A percentile compares a stretch with the other conserved stretches of the same genome.
phyloP scores from a whole-genome alignment of 2,888 invertebrate species.

The Omphaloscelis lunosa region DNA sequence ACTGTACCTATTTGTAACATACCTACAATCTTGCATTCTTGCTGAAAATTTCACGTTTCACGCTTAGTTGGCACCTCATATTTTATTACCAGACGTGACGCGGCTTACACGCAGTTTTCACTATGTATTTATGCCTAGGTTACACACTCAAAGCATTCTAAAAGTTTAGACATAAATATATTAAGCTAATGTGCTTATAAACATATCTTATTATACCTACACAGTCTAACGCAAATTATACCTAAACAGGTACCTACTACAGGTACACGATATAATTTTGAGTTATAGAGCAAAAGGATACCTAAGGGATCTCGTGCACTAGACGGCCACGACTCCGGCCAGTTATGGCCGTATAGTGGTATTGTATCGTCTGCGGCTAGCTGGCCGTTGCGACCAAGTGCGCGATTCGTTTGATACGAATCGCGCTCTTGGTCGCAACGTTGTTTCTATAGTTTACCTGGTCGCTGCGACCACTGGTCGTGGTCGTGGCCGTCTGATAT shows the following conservation, averaged over 20 bases:
- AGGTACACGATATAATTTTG: background rate
- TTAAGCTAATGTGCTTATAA: background rate
- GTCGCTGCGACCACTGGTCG: too few species aligned
- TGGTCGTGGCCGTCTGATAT: too few species aligned
- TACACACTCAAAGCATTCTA: background rate
- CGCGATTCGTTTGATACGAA: too few species aligned
- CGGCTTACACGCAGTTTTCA: constrained; percentile 12
- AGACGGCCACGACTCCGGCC: too few species aligned
- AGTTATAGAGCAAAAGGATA: too few species aligned
- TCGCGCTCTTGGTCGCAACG: too few species aligned
- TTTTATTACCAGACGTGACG: background rate
- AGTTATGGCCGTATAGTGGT: too few species aligned
- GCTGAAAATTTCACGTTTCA: constrained; percentile 2
- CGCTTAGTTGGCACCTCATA: background rate
- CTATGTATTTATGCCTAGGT: background rate
- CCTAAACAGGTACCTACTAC: background rate
- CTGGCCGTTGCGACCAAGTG: too few species aligned
- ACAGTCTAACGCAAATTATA: background rate
- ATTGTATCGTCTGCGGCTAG: too few species aligned
- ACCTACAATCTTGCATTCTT: background rate
- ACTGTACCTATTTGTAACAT: background rate
- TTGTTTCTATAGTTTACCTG: too few species aligned
- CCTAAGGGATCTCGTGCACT: too few species aligned
- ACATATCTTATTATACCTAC: background rate
- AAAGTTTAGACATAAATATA: background rate